Conservation (phyloP, 1,140 invertebrate species). For the Goniozus legneri region DNA sequence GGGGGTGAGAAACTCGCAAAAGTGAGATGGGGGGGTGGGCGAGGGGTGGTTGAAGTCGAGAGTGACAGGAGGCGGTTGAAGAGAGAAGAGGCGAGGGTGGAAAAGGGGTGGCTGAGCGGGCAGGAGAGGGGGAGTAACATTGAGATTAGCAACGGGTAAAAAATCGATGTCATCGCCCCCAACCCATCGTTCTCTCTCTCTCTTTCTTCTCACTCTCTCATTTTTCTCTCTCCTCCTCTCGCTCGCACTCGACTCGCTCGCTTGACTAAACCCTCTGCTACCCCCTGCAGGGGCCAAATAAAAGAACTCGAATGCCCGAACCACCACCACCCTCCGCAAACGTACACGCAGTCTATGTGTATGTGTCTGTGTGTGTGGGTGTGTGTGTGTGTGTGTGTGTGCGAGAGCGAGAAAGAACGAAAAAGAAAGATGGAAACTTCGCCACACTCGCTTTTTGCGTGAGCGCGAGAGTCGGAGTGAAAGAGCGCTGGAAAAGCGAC, state of each 20-base stretch:
- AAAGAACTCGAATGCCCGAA: constrained; percentile 41
- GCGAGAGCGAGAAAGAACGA: too few species aligned
- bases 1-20: too few species aligned
- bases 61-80: constrained; percentile 13
- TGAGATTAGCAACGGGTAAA: constrained; percentile 45
- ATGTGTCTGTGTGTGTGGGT: background rate
- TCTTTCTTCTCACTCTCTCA: constrained; percentile 4
- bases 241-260: constrained; percentile 13
- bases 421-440: too few species aligned
- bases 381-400: constrained; percentile 17
- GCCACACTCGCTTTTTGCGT: too few species aligned
- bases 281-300: constrained; percentile 38
- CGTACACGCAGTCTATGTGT: background rate
- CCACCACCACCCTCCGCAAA: constrained; percentile 18
- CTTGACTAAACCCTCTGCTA: constrained; percentile 24
- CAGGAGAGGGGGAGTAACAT: constrained; percentile 29
- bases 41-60: constrained; percentile 7
- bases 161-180: constrained; percentile 46
- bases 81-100: constrained; percentile 13
- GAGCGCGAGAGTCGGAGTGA: constrained; percentile 7
- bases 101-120: constrained; percentile 14
- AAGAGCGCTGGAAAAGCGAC: constrained; percentile 35
- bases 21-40: constrained; percentile 14
- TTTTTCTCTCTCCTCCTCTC: constrained; percentile 1
- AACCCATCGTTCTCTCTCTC: constrained; percentile 23